Percentiles rank a stretch among this genome's conserved stretches.
Evolutionary conservation across 2,888 invertebrate genomes (phyloP).

Genomic region (Drosophila greeni): DNA sequence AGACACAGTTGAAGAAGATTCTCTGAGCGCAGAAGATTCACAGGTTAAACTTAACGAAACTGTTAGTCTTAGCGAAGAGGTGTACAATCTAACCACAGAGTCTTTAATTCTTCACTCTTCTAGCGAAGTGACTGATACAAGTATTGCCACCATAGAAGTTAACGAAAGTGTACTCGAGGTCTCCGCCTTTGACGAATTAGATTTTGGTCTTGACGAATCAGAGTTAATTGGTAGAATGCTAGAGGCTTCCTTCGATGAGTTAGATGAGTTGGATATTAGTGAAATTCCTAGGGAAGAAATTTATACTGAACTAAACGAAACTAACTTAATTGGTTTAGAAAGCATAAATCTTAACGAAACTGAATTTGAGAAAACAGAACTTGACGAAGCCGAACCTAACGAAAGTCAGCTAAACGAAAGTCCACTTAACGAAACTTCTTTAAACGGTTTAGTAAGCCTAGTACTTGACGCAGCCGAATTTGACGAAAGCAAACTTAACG

Average conservation of each 20-base stretch:
- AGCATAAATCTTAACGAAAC: slow-evolving; percentile 17
- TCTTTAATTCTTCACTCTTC: slow-evolving; percentile 3
- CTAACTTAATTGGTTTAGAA: slow-evolving; percentile 11
- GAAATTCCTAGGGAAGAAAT: slow-evolving; percentile 28
- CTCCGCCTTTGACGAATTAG: slow-evolving; percentile 20
- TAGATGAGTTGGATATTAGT: slow-evolving; percentile 15
- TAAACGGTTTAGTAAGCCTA: slow-evolving; percentile 11
- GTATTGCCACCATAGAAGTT: slow-evolving; percentile 13
- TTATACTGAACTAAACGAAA: slow-evolving; percentile 10
- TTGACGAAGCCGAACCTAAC: slow-evolving; percentile 15
- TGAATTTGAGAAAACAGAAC: slow-evolving; percentile 27
- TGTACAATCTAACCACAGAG: slow-evolving; percentile 47
- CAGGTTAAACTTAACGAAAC: slow-evolving; percentile 41
- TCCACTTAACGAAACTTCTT: slow-evolving; percentile 15
- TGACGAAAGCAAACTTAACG: slow-evolving; percentile 15
- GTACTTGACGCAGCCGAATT: slow-evolving; percentile 9
- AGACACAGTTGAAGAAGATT: slow-evolving; percentile 2
- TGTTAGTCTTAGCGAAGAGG: slow-evolving; percentile 43
- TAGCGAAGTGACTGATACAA: slow-evolving; percentile 7
- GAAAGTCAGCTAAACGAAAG: slow-evolving; percentile 29
- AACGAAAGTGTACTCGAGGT: slow-evolving; percentile 14
- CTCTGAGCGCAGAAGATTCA: slow-evolving; percentile 5
- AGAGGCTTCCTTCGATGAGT: slow-evolving; percentile 8
- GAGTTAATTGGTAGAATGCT: slow-evolving; percentile 12
- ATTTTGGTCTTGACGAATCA: slow-evolving; percentile 22